A percentile compares a stretch with the other conserved stretches of the same genome.
phyloP scores from a whole-genome alignment of 2,113 vertebrate genomes.

The Heterochromis multidens region DNA sequence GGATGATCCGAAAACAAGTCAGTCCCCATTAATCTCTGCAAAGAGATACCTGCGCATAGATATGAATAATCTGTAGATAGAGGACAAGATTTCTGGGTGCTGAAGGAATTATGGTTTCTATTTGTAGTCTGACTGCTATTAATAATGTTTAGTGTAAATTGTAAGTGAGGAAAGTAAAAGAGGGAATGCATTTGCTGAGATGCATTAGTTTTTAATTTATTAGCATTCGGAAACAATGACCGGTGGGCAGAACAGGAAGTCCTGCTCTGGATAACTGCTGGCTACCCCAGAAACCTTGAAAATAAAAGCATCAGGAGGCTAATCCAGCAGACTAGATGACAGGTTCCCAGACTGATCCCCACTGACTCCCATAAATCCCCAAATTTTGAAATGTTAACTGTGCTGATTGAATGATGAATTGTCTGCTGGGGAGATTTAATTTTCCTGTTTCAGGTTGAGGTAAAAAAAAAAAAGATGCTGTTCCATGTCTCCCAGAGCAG shows the following conservation, averaged over 20 bases:
- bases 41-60: background rate
- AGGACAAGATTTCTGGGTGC: background rate
- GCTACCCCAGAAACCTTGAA: background rate
- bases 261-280: background rate
- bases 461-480: background rate
- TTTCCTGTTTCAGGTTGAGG: background rate
- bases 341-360: background rate
- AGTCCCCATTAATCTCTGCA: accelerated
- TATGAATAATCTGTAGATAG: background rate
- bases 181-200: too few species aligned
- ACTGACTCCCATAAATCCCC: background rate
- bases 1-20: background rate
- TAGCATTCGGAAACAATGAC: too few species aligned
- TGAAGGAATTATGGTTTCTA: background rate
- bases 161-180: too few species aligned
- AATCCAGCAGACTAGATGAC: background rate
- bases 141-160: background rate
- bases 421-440: background rate
- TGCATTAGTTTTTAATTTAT: too few species aligned
- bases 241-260: background rate
- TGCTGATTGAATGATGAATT: background rate
- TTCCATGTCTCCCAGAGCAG: background rate
- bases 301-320: background rate
- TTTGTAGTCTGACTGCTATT: background rate
- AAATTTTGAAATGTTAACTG: background rate